phyloP scores from a whole-genome alignment of 2,113 vertebrate species.

The Argyrosomus japonicus region DNA sequence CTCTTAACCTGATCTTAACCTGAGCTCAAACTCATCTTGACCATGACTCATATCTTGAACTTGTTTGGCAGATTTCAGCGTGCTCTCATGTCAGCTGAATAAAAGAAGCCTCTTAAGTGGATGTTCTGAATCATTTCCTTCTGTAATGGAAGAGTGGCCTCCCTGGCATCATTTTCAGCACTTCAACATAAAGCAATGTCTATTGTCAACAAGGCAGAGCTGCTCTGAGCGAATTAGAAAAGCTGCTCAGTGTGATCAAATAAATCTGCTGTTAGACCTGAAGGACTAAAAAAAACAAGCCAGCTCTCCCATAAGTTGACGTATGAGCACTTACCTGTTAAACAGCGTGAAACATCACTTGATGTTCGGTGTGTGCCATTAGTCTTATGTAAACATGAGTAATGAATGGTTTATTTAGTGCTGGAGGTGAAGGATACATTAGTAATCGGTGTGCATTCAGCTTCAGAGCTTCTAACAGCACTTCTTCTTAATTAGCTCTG shows the following conservation, averaged over 20 bases:
- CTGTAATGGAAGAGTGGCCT: neutral
- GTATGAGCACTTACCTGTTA: neutral
- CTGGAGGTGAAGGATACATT: slow-evolving; percentile 1
- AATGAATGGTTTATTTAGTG: slow-evolving; percentile 10
- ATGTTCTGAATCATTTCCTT: neutral
- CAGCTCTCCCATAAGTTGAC: neutral
- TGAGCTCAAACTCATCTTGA: too few species aligned
- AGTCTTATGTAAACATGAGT: slow-evolving; percentile 36
- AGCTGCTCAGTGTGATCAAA: neutral
- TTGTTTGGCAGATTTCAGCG: neutral
- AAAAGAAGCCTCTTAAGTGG: neutral
- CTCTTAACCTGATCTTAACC: too few species aligned
- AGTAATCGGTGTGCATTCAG: slow-evolving; percentile 19
- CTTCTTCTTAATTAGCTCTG: slow-evolving; percentile 38
- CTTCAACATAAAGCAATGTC: neutral
- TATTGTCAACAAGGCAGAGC: neutral
- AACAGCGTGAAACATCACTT: slow-evolving; percentile 15
- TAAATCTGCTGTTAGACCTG: neutral
- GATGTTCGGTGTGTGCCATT: neutral
- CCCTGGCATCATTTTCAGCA: neutral
- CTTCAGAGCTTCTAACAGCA: neutral
- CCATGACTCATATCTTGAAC: too few species aligned
- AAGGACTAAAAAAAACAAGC: neutral
- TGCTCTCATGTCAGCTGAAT: neutral
- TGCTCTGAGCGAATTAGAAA: neutral